Conservation (phyloP, 2,113 vertebrate genomes). For the Pelecanus crispus region DNA sequence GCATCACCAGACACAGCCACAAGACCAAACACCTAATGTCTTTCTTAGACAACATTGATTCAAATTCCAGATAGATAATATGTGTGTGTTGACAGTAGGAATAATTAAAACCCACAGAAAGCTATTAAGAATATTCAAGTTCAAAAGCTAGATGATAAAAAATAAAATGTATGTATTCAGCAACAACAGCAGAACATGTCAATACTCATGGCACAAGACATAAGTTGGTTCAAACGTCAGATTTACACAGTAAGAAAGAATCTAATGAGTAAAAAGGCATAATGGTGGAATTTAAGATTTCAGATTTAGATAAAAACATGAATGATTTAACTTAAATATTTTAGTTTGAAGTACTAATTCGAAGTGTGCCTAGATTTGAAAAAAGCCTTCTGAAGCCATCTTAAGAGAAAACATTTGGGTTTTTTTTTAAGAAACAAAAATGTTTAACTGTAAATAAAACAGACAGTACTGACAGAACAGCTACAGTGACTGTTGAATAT, state of each 20-base stretch:
- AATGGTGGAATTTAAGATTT: background rate
- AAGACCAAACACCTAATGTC: background rate
- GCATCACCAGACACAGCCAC: accelerated
- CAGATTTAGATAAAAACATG: background rate
- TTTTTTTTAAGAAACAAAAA: background rate
- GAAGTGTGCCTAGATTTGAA: background rate
- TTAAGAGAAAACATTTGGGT: background rate
- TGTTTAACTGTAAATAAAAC: background rate
- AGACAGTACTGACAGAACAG: background rate
- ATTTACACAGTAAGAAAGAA: background rate
- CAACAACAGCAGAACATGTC: background rate
- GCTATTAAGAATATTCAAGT: background rate
- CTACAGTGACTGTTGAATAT: background rate
- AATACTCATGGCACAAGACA: background rate
- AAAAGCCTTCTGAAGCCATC: background rate
- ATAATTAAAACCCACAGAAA: background rate
- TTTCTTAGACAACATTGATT: background rate
- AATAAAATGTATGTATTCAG: background rate
- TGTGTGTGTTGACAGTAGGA: accelerated
- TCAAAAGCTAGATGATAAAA: background rate
- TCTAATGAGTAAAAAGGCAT: background rate
- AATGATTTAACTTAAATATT: background rate
- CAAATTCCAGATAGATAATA: background rate
- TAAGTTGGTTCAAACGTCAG: background rate
- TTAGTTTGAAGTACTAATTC: background rate